Conservation (phyloP, 2,888 invertebrate genomes). For the Ochropleura leucogaster region DNA sequence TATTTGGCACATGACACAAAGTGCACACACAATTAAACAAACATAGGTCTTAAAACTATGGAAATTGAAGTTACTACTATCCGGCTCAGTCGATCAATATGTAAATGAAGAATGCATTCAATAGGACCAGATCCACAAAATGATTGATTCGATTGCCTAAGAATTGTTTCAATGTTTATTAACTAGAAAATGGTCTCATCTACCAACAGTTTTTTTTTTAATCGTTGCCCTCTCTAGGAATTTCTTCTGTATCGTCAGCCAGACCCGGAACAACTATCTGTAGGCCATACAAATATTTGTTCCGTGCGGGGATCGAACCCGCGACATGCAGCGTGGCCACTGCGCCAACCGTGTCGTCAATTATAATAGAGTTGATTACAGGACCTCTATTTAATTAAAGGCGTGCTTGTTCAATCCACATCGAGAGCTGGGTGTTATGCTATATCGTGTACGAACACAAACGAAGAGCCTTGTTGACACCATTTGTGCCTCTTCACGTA, state of each 20-base stretch:
- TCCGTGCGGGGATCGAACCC: too few relatives aligned
- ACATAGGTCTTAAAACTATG: background rate
- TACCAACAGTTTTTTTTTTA: too few relatives aligned
- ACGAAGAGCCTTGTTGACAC: constrained; percentile 55
- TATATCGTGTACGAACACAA: constrained; percentile 16
- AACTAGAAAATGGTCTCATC: too few relatives aligned
- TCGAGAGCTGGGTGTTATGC: constrained; percentile 6
- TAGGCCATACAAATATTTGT: too few relatives aligned
- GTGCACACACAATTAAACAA: too few relatives aligned
- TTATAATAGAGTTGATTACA: background rate
- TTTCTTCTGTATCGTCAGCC: too few relatives aligned
- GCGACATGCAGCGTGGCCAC: too few relatives aligned
- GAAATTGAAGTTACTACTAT: background rate
- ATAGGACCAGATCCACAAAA: background rate
- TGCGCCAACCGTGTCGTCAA: too few relatives aligned
- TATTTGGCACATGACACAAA: too few relatives aligned
- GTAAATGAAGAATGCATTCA: too few relatives aligned
- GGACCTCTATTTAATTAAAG: background rate
- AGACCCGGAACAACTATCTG: too few relatives aligned
- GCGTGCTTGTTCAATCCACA: constrained; percentile 1
- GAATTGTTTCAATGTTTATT: background rate
- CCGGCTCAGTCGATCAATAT: background rate
- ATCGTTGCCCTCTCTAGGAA: too few relatives aligned
- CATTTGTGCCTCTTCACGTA: constrained; percentile 42
- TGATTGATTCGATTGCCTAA: background rate